These are phyloP conservation scores for Glossosoma conforme DNA, from an alignment of 1,140 invertebrate species.

Conservation along the genomic window DNA sequence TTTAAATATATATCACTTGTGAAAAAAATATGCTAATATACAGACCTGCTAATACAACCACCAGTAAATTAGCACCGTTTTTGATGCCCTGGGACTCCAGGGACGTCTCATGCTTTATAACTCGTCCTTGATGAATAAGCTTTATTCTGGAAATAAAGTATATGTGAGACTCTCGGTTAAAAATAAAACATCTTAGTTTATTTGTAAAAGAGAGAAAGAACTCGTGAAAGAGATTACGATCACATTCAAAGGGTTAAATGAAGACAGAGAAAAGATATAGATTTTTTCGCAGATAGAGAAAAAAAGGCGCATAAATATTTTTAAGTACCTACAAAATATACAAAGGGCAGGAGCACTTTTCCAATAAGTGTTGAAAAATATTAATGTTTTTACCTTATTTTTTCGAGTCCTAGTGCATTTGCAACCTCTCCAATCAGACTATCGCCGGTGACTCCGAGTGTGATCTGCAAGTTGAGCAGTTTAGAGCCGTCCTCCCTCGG, in stretches of 20 bases:
- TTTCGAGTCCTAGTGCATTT: conserved; percentile 42
- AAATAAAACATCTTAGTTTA: no score
- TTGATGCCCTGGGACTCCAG: conserved; percentile 56
- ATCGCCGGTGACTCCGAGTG: conserved; percentile 45
- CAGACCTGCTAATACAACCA: conserved; percentile 52
- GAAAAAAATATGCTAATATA: conserved; percentile 31
- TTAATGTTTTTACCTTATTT: conserved; percentile 39
- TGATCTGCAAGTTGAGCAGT: conserved; percentile 46
- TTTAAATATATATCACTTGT: no score
- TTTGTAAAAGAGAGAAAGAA: no score
- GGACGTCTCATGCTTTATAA: conserved; percentile 51
- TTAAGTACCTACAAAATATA: background rate
- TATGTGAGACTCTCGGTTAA: background rate
- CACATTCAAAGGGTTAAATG: no score
- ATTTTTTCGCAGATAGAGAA: no score
- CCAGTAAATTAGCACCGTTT: conserved; percentile 65
- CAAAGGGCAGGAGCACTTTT: background rate
- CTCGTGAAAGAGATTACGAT: no score
- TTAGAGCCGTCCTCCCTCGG: conserved; percentile 38
- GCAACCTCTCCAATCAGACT: conserved; percentile 55
- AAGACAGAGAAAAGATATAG: no score
- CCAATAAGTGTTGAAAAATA: background rate
- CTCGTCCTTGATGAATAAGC: conserved; percentile 60
- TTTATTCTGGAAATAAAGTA: conserved; percentile 51
- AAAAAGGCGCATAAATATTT: no score